A percentile compares a stretch with the other conserved stretches of the same genome.
Evolutionary conservation across 2,888 invertebrate species (phyloP).

Genomic region (Cactoblastis cactorum): DNA sequence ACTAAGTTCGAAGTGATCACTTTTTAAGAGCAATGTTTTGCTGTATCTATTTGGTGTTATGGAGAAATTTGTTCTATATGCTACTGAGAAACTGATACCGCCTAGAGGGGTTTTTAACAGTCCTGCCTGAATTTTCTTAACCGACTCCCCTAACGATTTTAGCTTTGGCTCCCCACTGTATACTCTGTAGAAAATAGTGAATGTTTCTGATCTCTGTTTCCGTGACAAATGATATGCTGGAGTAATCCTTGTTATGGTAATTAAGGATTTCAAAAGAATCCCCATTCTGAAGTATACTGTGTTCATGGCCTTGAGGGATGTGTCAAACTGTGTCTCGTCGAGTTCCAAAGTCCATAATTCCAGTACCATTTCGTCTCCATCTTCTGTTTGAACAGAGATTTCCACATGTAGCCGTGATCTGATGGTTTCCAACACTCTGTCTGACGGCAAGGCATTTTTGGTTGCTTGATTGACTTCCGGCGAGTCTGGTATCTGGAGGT

Average conservation of each 20-base stretch:
- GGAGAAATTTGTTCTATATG: constrained; percentile 95
- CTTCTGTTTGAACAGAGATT: constrained; percentile 93
- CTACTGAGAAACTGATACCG: constrained; percentile 88
- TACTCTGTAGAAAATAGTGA: constrained; percentile 93
- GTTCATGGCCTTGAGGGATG: constrained; percentile 84
- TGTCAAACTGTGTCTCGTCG: constrained; percentile 83
- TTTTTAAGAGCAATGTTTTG: constrained; percentile 89
- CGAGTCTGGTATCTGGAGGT: constrained; percentile 91
- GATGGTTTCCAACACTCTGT: constrained; percentile 64
- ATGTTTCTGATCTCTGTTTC: constrained; percentile 92
- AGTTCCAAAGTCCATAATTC: constrained; percentile 93
- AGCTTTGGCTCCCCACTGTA: constrained; percentile 89
- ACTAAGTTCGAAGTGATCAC: constrained; percentile 93
- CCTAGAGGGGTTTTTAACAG: constrained; percentile 93
- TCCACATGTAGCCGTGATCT: constrained; percentile 88
- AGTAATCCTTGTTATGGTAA: constrained; percentile 93
- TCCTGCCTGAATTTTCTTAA: constrained; percentile 90
- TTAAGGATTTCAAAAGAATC: constrained; percentile 91
- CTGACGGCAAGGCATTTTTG: constrained; percentile 83
- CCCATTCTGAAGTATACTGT: constrained; percentile 96
- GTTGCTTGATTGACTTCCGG: constrained; percentile 91
- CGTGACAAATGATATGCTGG: constrained; percentile 96
- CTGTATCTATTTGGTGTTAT: constrained; percentile 91
- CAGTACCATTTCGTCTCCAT: constrained; percentile 94
- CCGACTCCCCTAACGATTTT: constrained; percentile 88